These are phyloP conservation scores for Periophthalmus magnuspinnatus DNA, from an alignment of 2,797 vertebrate species.

Conservation along the genomic window DNA sequence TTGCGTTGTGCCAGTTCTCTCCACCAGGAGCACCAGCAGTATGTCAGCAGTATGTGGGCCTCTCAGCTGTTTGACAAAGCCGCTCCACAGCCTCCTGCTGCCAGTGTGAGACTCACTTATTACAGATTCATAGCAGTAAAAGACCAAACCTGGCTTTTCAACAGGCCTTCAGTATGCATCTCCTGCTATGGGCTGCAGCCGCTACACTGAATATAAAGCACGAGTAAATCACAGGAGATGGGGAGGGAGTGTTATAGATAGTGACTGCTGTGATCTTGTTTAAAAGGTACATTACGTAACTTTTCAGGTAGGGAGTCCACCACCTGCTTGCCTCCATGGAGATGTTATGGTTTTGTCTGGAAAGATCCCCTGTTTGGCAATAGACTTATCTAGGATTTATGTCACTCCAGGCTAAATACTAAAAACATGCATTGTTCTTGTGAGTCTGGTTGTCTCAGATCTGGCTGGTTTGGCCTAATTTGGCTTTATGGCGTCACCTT, in stretches of 20 bases:
- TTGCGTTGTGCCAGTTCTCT: constrained; percentile 21
- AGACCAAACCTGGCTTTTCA: constrained; percentile 20
- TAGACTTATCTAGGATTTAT: too few species aligned
- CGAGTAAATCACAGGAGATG: neutral
- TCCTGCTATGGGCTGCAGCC: neutral
- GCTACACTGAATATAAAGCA: constrained; percentile 11
- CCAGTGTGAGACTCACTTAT: constrained; percentile 15
- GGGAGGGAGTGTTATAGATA: constrained; percentile 30
- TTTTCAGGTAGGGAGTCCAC: too few species aligned
- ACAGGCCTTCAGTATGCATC: constrained; percentile 23
- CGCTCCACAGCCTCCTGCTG: constrained; percentile 23
- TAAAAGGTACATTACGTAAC: neutral
- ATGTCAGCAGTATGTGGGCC: constrained; percentile 28
- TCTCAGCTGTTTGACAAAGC: constrained; percentile 47
- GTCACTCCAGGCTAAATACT: too few species aligned
- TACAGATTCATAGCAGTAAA: constrained; percentile 24
- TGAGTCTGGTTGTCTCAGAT: too few species aligned
- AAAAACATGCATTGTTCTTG: too few species aligned
- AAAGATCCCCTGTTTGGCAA: too few species aligned
- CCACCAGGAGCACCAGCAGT: constrained; percentile 32
- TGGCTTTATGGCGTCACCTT: too few species aligned
- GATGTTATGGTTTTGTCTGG: too few species aligned
- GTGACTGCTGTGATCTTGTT: constrained; percentile 15
- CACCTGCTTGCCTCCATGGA: too few species aligned
- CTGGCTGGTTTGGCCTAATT: too few species aligned